These are phyloP conservation scores for Acinonyx jubatus DNA, from an alignment of 2,113 vertebrate species.

Conservation along the genomic window DNA sequence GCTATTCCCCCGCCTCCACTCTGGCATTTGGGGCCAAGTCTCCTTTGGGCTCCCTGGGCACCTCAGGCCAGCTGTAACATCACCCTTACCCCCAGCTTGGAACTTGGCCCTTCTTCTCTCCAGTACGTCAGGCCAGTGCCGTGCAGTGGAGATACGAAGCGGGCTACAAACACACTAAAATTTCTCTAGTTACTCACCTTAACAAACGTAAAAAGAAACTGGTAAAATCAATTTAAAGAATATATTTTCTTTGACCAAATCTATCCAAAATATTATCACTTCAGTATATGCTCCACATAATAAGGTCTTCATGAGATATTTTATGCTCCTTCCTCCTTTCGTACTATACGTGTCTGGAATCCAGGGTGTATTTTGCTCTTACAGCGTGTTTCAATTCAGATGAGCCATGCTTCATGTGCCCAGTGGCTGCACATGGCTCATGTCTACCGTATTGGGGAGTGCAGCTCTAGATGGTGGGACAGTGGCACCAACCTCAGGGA, in stretches of 20 bases:
- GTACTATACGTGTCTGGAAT: not conserved
- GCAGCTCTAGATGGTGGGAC: not conserved
- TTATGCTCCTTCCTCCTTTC: not conserved
- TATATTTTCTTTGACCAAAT: not conserved
- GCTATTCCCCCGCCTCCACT: not conserved
- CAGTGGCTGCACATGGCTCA: rapidly evolving
- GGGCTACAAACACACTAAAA: rapidly evolving
- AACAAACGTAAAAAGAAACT: not conserved
- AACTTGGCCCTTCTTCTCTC: too few species aligned
- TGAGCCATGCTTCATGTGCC: too few species aligned
- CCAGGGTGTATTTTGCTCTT: not conserved
- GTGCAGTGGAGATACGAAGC: not conserved
- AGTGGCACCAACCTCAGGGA: not conserved
- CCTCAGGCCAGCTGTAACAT: not conserved
- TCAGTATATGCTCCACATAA: not conserved
- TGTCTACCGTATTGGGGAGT: rapidly evolving
- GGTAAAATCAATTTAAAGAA: not conserved
- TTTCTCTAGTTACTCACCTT: not conserved
- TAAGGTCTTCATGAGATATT: not conserved
- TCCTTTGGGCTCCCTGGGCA: not conserved
- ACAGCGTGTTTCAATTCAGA: not conserved
- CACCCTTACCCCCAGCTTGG: not conserved
- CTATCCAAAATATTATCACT: not conserved
- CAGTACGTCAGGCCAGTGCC: rapidly evolving
- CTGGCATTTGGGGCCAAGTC: not conserved